Base-by-base conservation (phyloP, 2,113 vertebrate genomes). In the Hippocampus abdominalis region DNA sequence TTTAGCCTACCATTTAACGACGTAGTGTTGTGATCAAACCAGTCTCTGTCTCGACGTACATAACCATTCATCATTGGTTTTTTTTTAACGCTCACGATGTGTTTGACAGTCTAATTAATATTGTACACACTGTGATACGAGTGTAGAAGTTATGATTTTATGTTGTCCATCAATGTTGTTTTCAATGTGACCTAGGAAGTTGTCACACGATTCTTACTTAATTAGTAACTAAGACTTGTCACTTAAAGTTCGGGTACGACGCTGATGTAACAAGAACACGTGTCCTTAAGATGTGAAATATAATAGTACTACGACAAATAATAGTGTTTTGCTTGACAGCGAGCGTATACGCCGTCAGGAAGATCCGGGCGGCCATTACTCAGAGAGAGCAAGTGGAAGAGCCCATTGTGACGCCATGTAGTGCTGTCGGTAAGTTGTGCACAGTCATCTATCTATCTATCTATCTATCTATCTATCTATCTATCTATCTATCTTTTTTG, bases 271-370 rank as follows among this genome's bases (percentile, higher is more conserved):
- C 20, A 40, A 63, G 20, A 36, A 51, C 13, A n/a, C 9, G 18
- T 53, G 11, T 54, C 2, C 20, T 6, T 9, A 65, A 15, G 21
- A 29, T 53, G 16, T 11, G 13, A 25, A 53, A 4, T 66, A 18
- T 63, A 20, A 54, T 21, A 23, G 7, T n/a, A 56, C 53, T 12
- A 25, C 10, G 56, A 32, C 25, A 18, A 59, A 59, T 16, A 59
- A 59, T 7, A 59, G 25, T 59, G 25, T 42, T 79, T 40, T 64
- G 0, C 62, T 8, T 73, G 18, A 40, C 71, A 93, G 91, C 90
- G 60, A 77, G 87, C 71, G 39, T 57, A 83, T 92, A 91, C 21
- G 91, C 90, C 86, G 86, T 87, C 12, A 87, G 89, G 77, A 93
- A 81, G 88, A 91, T 93, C 73, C 74, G 79, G 68, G 85, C 84